These are phyloP conservation scores for Nyctereutes procyonoides DNA, from an alignment of 2,113 vertebrate genomes.

Conservation along the genomic window DNA sequence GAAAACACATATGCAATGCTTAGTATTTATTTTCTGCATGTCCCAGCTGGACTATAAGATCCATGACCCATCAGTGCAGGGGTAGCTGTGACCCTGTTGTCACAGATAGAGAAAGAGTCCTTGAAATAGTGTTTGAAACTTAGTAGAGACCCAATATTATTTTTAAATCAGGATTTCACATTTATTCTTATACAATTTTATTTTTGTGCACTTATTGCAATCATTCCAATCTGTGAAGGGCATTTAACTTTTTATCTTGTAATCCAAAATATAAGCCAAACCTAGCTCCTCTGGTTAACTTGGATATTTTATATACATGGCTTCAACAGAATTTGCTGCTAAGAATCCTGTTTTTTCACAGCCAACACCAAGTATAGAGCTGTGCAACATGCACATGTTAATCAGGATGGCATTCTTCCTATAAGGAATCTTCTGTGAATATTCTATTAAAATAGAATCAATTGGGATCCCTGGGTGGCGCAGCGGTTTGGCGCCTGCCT, in stretches of 20 bases:
- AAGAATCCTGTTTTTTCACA: neutral
- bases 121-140: neutral
- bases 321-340: neutral
- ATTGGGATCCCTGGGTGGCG: too few species aligned
- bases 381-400: neutral
- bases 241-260: neutral
- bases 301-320: neutral
- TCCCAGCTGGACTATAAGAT: neutral
- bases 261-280: neutral
- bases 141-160: neutral
- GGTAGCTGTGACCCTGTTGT: rapidly evolving
- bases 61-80: neutral
- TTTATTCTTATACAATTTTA: neutral
- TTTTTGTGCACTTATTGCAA: neutral
- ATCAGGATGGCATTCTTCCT: neutral
- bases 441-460: neutral
- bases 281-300: neutral
- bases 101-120: neutral
- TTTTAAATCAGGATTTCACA: neutral
- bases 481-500: too few species aligned
- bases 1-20: neutral
- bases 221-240: neutral
- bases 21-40: neutral
- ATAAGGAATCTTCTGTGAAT: neutral
- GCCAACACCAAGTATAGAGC: neutral